Base-by-base conservation (phyloP, 2,888 invertebrate species). In the Mimumesa dahlbomi region DNA sequence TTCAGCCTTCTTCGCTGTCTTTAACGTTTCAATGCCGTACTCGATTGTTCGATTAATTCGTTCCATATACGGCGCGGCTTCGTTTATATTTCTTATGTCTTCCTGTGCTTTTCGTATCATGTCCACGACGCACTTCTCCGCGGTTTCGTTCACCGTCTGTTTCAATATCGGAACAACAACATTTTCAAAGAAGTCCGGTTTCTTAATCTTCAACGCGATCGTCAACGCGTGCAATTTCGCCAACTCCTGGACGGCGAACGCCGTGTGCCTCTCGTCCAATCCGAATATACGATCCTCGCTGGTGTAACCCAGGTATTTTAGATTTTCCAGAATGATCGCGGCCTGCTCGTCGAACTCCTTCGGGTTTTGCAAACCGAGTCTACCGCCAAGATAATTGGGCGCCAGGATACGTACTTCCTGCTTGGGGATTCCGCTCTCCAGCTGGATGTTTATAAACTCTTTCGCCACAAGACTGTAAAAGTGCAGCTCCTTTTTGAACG, bases 401-500 rank as follows among this genome's bases (percentile, higher is more conserved):
- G 81, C 82, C 0, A 88, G 56, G 48, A 83, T 77, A 13, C 82
- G 75, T 6, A 84, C 19, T 11, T 86, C 81, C 5, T 82, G 59
- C 2, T 83, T 71, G 0, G 72, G 38, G 0, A 83, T 68, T 0
- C 86, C 87, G 48, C 67, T 79, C 53, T 87, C 82, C 9, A 58
- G 54, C 42, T 83, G 79, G 0, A 85, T 49, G 1, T 76, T 58
- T 3, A 45, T n/a, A 31, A 88, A 84, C 2, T 75, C 83, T 2
- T 86, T 86, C 0, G 83, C 82, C 9, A 89, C 49, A 5, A 65
- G 72, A 13, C 75, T 81, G 68, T 89, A 90, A 59, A 89, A 88
- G 14, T 80, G 68, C 7, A 89, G 53, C 61, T 90, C 90, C 43
- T 89, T 89, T 2, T 81, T 53, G 56, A 89, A 89, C 0, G 87